phyloP scores from a whole-genome alignment of 2,888 invertebrate genomes.

The Drosophila testacea region DNA sequence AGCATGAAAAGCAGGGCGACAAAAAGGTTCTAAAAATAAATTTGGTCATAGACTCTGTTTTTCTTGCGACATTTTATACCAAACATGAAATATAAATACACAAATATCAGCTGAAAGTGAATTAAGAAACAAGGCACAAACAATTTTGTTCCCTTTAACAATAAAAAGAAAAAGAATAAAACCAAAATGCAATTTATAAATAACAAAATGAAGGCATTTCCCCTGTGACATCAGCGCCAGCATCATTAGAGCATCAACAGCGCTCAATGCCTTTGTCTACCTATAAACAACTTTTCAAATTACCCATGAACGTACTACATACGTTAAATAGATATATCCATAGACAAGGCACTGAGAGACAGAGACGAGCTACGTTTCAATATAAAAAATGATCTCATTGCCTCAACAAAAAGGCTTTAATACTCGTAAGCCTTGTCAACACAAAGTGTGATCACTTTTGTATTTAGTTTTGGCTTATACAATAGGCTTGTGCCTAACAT shows the following conservation, averaged over 20 bases:
- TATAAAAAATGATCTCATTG: conserved; percentile 76
- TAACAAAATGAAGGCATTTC: conserved; percentile 74
- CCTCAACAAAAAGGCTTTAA: conserved; percentile 62
- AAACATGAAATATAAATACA: conserved; percentile 41
- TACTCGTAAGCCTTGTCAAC: conserved; percentile 60
- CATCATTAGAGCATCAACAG: conserved; percentile 47
- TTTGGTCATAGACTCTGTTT: conserved; percentile 36
- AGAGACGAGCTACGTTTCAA: conserved; percentile 43
- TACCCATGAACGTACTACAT: conserved; percentile 23
- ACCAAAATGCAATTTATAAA: conserved; percentile 71
- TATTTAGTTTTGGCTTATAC: conserved; percentile 35
- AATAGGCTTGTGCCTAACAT: conserved; percentile 57
- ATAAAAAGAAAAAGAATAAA: conserved; percentile 35
- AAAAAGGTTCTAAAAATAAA: conserved; percentile 62
- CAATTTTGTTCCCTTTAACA: conserved; percentile 26
- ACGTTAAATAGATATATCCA: no score
- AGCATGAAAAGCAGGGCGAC: conserved; percentile 60
- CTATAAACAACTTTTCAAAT: conserved; percentile 56
- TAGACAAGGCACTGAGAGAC: conserved; percentile 13
- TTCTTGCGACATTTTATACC: conserved; percentile 57
- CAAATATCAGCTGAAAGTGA: conserved; percentile 29
- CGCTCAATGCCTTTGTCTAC: conserved; percentile 45
- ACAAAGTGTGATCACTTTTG: conserved; percentile 57
- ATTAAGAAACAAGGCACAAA: conserved; percentile 32
- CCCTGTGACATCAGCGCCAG: conserved; percentile 74